Percentiles rank a stretch among this genome's conserved stretches.
phyloP scores from a whole-genome alignment of 2,113 vertebrate species.

The Syngnathus floridae region DNA sequence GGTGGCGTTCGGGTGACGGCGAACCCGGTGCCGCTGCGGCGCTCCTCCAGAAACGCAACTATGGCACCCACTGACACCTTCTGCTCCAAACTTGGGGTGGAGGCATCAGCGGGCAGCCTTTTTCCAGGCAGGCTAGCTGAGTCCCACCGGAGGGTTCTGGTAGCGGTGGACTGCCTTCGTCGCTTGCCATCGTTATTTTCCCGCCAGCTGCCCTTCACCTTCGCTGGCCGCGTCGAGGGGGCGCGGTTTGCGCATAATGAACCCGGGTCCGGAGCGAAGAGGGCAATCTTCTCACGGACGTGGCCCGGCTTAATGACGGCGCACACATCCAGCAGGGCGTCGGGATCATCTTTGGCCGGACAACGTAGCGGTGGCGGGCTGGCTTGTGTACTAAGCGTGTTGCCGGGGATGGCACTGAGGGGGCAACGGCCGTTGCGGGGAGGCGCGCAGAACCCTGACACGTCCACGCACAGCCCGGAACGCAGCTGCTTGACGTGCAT shows the following conservation, averaged over 20 bases:
- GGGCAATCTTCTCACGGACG: slow-evolving; percentile 92
- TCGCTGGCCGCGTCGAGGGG: not conserved
- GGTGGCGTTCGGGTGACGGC: slow-evolving; percentile 36
- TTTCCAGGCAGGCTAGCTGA: not conserved
- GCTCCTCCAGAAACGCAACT: slow-evolving; percentile 90
- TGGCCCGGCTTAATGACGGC: slow-evolving; percentile 90
- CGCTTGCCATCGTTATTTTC: slow-evolving; percentile 37
- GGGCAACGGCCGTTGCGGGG: slow-evolving; percentile 59
- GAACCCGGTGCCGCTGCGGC: slow-evolving; percentile 64
- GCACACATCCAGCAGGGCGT: slow-evolving; percentile 79
- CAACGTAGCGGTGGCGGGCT: not conserved
- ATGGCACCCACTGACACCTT: slow-evolving; percentile 86
- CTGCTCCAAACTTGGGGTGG: not conserved
- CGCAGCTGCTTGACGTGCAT: slow-evolving; percentile 81
- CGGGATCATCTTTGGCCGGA: slow-evolving; percentile 65
- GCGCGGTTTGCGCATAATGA: not conserved
- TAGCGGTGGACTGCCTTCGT: slow-evolving; percentile 20
- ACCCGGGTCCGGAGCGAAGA: slow-evolving; percentile 73
- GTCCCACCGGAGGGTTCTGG: slow-evolving; percentile 10
- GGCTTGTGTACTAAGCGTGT: slow-evolving; percentile 62
- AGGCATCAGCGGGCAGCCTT: not conserved
- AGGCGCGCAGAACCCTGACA: slow-evolving; percentile 42
- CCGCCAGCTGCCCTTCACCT: slow-evolving; percentile 44
- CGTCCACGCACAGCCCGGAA: slow-evolving; percentile 51
- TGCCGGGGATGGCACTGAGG: slow-evolving; percentile 73